Base-by-base conservation (phyloP, 2,888 invertebrate genomes). In the Agrochola lychnidis region DNA sequence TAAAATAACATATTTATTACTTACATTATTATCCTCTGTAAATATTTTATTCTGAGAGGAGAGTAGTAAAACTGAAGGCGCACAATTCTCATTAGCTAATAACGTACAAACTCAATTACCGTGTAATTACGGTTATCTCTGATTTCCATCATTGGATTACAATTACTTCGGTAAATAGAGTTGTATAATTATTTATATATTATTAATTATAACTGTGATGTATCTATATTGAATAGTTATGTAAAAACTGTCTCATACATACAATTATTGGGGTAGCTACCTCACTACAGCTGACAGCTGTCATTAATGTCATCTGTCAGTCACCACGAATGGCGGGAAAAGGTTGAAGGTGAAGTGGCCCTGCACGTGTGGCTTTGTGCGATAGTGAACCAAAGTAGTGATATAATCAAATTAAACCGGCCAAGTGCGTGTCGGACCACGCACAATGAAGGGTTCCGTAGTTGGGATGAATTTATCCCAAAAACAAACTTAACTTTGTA, bases 71-170 rank as follows among this genome's bases (percentile, higher is more conserved):
- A 10, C 40, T 51, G 25, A n/a, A 63, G 48, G n/a, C 22, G 30
- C 22, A 61, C 42, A 40, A 16, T 48, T 25, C 25, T 64, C 57
- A 51, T 76, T 59, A 74, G 42, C 42, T 76, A 36, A 66, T 42
- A 51, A 66, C 14, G 4, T 16, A 59, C n/a, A 22, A 64, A 64
- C 9, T 51, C 30, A 56, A 74, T 64, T 57, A 74, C 0, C 25
- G 36, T 25, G 36, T 25, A 59, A 51, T 48, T 14, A 67, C 30
- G 22, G 48, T 19, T 19, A 45, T 73, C 14, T 53, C 30, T 30
- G 51, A 62, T 62, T 62, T 36, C 19, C 1, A 10, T 45, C 10
- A 7, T 16, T 36, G 4, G n/a, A 36, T 70, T 64, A 64, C 4
- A 45, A 48, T 48, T 45, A 22, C 1, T 66, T 6, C 3, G 4